phyloP scores from a whole-genome alignment of 2,113 vertebrate species.

The Hippocampus guttulatus region DNA sequence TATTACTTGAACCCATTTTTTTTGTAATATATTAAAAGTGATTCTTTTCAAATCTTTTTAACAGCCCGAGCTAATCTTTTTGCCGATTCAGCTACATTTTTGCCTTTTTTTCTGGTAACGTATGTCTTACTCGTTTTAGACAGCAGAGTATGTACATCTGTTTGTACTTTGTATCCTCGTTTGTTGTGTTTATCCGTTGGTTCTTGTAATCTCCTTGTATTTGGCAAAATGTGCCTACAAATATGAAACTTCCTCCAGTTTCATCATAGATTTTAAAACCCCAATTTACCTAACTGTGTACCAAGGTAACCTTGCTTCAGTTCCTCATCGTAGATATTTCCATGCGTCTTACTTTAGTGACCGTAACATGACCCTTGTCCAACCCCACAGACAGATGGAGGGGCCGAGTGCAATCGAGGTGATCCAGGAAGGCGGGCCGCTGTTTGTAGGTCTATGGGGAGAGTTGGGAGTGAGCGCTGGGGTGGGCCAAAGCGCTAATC shows the following conservation, averaged over 20 bases:
- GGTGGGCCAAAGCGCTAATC: constrained; percentile 41
- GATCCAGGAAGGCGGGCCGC: background rate
- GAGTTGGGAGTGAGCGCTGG: constrained; percentile 30
- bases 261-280: background rate
- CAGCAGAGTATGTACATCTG: too few species aligned
- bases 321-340: constrained; percentile 1
- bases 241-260: background rate
- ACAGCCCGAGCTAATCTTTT: too few species aligned
- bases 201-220: background rate
- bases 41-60: too few species aligned
- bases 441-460: constrained; percentile 6
- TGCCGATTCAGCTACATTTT: too few species aligned
- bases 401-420: constrained; percentile 18
- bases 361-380: constrained; percentile 42
- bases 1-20: too few species aligned
- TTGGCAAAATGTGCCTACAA: background rate
- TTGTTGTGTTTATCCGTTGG: background rate
- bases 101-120: too few species aligned
- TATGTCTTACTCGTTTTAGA: too few species aligned
- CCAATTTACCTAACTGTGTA: background rate
- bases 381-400: constrained; percentile 44
- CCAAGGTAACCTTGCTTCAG: background rate
- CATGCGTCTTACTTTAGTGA: constrained; percentile 15
- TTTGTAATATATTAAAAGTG: too few species aligned
- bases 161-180: background rate